phyloP scores from a whole-genome alignment of 2,888 invertebrate genomes.

The Petrophora chlorosata region DNA sequence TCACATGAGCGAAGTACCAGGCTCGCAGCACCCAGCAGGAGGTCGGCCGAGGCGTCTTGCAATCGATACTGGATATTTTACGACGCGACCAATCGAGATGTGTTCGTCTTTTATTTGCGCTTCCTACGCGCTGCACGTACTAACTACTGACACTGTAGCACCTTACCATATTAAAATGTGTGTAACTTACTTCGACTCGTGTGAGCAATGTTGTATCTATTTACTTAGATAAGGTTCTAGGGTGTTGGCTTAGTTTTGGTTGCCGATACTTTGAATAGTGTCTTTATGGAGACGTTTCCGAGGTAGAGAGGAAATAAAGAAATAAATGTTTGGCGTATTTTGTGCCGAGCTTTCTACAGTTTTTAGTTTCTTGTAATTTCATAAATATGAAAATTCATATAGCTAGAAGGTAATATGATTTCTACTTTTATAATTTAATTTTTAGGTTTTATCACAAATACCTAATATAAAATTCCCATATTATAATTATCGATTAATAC shows the following conservation, averaged over 20 bases:
- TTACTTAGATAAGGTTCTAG: neutral
- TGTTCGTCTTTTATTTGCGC: conserved; percentile 59
- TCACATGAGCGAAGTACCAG: conserved; percentile 30
- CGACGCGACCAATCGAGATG: conserved; percentile 42
- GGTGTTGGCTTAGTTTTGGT: conserved; percentile 1
- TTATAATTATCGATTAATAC: too few species aligned
- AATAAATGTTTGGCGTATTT: conserved; percentile 5
- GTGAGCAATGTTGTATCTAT: neutral
- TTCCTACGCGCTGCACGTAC: conserved; percentile 24
- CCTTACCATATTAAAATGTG: conserved; percentile 7
- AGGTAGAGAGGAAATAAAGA: conserved; percentile 7
- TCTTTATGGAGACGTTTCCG: conserved; percentile 23
- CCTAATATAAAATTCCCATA: too few species aligned
- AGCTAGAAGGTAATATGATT: too few species aligned
- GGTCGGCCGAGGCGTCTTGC: conserved; percentile 59
- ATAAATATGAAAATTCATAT: too few species aligned
- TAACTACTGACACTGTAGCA: conserved; percentile 1
- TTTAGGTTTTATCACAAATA: too few species aligned
- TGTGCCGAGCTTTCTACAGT: neutral
- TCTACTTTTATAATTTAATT: too few species aligned
- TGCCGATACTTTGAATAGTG: conserved; percentile 11
- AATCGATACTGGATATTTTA: conserved; percentile 72
- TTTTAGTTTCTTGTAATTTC: neutral
- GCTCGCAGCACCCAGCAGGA: conserved; percentile 57
- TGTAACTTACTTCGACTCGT: neutral